Conservation (phyloP, 2,888 invertebrate species). For the Branchinecta sandiegonensis region DNA sequence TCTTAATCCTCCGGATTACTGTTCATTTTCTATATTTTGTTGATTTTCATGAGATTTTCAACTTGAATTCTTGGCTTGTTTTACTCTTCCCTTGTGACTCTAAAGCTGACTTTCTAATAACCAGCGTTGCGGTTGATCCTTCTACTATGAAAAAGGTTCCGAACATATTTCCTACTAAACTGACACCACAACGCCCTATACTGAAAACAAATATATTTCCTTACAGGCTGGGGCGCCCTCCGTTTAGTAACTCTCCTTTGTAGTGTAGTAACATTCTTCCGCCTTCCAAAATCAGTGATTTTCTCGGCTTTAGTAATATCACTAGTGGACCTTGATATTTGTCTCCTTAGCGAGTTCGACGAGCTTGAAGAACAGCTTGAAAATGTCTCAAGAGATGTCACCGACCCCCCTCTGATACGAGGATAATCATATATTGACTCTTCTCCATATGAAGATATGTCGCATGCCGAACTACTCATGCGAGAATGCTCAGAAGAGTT, state of each 20-base stretch:
- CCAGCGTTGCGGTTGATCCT: too few relatives aligned
- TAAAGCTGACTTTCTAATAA: too few relatives aligned
- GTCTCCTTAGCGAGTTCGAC: too few relatives aligned
- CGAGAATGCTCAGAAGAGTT: neutral
- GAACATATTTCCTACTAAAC: neutral
- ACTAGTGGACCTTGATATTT: neutral
- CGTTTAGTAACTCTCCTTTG: conserved; percentile 3
- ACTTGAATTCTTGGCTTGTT: too few relatives aligned
- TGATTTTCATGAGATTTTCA: too few relatives aligned
- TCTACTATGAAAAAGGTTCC: neutral
- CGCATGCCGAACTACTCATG: neutral
- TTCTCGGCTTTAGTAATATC: neutral
- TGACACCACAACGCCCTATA: conserved; percentile 14
- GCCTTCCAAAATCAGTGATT: conserved; percentile 17
- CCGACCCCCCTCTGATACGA: neutral
- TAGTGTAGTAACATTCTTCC: neutral
- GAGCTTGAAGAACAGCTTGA: neutral
- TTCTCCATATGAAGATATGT: neutral
- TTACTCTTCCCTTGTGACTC: too few relatives aligned
- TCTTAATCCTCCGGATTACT: too few relatives aligned
- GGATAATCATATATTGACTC: neutral
- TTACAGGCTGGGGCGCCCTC: neutral
- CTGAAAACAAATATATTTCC: conserved; percentile 10
- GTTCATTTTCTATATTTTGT: too few relatives aligned
- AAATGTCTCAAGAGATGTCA: neutral